These are phyloP conservation scores for Strix uralensis DNA, from an alignment of 2,113 vertebrate species.

Conservation along the genomic window DNA sequence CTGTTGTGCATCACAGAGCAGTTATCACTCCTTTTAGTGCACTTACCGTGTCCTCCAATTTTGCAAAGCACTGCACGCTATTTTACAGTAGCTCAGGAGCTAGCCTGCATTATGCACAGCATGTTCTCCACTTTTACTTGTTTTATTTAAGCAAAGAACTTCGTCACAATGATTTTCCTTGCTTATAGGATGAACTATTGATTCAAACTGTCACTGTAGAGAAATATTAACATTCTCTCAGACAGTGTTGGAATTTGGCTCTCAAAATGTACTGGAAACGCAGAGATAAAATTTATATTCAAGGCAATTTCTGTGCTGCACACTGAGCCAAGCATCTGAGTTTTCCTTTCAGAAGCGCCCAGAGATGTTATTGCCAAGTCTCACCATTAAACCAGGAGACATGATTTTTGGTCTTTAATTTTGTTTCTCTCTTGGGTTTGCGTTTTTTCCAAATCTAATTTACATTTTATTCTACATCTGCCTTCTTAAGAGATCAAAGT, in stretches of 20 bases:
- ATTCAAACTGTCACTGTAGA: not conserved
- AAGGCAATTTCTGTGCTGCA: not conserved
- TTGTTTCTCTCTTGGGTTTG: constrained; percentile 30
- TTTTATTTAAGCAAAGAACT: not conserved
- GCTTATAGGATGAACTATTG: not conserved
- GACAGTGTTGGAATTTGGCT: constrained; percentile 23
- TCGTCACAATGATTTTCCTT: not conserved
- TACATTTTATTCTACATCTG: constrained; percentile 24
- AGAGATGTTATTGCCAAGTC: constrained; percentile 22
- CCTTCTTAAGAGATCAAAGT: constrained; percentile 29
- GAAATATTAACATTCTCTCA: constrained; percentile 5
- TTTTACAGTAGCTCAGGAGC: not conserved
- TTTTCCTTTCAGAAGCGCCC: constrained; percentile 33
- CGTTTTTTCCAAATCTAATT: constrained; percentile 26
- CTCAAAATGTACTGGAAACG: not conserved
- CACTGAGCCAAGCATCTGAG: constrained; percentile 22
- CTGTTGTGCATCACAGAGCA: not conserved
- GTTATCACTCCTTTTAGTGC: not conserved
- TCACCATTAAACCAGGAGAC: not conserved
- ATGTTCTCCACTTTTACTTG: not conserved
- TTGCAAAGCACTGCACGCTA: not conserved
- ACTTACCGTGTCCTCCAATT: not conserved
- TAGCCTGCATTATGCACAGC: not conserved
- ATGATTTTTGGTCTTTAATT: constrained; percentile 21
- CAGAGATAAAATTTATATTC: constrained; percentile 41